Evolutionary conservation across 2,797 vertebrate genomes (phyloP).

Genomic region (Manis crassicaudata): DNA sequence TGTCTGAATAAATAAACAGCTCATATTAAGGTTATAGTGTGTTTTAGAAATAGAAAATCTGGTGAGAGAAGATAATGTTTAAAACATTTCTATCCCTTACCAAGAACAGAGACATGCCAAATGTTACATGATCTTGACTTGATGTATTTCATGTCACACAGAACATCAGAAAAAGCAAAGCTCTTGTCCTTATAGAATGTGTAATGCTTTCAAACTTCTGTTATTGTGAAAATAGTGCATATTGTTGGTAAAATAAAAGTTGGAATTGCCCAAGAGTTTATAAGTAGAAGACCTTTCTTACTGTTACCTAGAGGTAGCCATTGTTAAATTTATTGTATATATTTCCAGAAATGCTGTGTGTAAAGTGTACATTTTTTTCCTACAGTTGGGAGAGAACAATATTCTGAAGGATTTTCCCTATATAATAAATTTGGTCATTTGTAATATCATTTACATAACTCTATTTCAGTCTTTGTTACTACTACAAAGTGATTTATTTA

Average conservation of each 20-base stretch:
- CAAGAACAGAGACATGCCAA: not conserved
- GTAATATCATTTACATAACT: not conserved
- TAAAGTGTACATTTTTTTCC: not conserved
- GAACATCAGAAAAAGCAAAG: constrained; percentile 9
- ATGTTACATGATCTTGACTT: not conserved
- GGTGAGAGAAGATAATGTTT: not conserved
- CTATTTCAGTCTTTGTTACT: not conserved
- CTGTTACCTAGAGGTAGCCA: not conserved
- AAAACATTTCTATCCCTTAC: not conserved
- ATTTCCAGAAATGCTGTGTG: constrained; percentile 14
- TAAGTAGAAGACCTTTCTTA: not conserved
- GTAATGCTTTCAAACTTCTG: not conserved
- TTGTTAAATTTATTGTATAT: constrained; percentile 2
- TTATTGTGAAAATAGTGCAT: not conserved
- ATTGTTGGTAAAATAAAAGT: not conserved
- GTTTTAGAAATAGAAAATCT: constrained; percentile 50
- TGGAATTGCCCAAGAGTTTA: not conserved
- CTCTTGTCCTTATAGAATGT: not conserved
- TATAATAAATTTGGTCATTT: not conserved
- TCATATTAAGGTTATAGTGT: not conserved
- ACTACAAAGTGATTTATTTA: not conserved
- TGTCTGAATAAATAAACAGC: constrained; percentile 14
- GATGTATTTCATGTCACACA: not conserved
- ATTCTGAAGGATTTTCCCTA: not conserved
- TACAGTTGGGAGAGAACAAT: not conserved